phyloP scores from a whole-genome alignment of 2,797 vertebrate species.

The Coilia nasus region DNA sequence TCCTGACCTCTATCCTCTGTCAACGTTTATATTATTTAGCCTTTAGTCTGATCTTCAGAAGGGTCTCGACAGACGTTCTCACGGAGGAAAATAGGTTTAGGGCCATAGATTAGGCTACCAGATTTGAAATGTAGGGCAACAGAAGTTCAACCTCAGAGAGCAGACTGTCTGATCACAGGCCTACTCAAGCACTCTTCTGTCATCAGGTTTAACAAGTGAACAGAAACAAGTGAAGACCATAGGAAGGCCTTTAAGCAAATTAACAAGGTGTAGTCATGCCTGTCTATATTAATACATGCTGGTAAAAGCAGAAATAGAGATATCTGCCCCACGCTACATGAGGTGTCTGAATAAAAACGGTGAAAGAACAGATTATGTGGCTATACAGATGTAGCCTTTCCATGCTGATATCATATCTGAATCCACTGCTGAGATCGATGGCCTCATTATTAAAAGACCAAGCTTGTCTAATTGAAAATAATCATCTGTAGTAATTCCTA shows the following conservation, averaged over 20 bases:
- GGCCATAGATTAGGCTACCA: neutral
- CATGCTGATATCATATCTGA: too few species aligned
- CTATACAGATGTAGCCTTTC: too few species aligned
- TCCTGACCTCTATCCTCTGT: neutral
- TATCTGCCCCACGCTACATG: too few species aligned
- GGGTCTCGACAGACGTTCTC: neutral
- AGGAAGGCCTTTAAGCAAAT: neutral
- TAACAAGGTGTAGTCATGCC: neutral
- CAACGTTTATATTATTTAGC: neutral
- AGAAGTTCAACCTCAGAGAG: neutral
- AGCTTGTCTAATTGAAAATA: neutral
- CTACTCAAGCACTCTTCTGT: neutral
- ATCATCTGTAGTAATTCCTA: neutral
- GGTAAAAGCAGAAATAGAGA: neutral
- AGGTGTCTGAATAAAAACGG: too few species aligned
- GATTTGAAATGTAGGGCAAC: constrained; percentile 13
- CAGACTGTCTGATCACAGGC: neutral
- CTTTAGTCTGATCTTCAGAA: neutral
- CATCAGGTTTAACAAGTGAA: too few species aligned
- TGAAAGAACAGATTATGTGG: too few species aligned
- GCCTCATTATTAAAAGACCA: neutral
- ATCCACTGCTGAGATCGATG: neutral
- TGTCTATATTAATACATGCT: neutral
- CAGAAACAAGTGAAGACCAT: too few species aligned
- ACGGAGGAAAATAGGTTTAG: neutral